Conservation (phyloP, 2,888 invertebrate species). For the Drosophila yooni region DNA sequence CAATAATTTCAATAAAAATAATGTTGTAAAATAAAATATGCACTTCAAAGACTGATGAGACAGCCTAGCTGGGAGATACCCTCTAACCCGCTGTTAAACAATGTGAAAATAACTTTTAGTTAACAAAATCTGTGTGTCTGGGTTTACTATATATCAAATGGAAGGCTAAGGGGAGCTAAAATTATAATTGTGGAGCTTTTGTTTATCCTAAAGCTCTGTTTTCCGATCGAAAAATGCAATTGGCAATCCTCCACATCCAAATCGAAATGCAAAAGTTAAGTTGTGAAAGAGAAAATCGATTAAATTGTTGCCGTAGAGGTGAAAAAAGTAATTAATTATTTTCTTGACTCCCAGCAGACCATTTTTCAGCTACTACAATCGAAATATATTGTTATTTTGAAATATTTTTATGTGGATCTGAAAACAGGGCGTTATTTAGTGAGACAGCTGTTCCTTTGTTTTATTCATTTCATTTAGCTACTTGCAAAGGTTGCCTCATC, state of each 20-base stretch:
- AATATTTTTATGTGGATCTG: neutral
- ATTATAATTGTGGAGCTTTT: neutral
- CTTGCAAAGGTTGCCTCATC: conserved; percentile 2
- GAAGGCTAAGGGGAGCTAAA: neutral
- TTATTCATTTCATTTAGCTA: neutral
- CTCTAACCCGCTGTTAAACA: neutral
- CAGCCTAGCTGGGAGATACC: neutral
- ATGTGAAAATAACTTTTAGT: neutral
- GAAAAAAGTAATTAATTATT: neutral
- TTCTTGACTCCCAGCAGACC: neutral
- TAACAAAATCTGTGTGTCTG: neutral
- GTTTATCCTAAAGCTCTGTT: neutral
- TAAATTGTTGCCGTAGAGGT: neutral
- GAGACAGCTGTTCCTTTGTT: neutral
- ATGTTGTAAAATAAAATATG: neutral
- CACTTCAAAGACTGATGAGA: neutral
- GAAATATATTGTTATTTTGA: neutral
- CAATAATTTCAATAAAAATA: neutral
- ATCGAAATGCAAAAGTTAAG: neutral
- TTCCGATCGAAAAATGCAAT: neutral
- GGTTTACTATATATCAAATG: neutral
- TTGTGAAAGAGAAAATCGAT: neutral
- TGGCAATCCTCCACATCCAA: neutral
- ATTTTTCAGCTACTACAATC: neutral
- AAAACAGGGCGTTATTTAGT: neutral